phyloP scores from a whole-genome alignment of 35 echinoderm and acorn worm genomes.

The Lytechinus pictus region DNA sequence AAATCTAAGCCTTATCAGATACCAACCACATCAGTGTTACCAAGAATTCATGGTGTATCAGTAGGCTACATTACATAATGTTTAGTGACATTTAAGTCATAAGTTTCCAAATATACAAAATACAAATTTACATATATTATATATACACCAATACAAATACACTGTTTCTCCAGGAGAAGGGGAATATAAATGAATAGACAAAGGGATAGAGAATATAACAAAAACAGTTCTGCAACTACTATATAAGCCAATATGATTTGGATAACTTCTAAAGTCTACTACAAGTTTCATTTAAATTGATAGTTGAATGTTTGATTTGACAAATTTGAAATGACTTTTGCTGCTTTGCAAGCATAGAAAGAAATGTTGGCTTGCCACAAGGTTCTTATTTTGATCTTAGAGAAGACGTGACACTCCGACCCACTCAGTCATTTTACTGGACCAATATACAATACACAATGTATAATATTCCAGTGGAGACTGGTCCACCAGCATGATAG shows the following conservation, averaged over 20 bases:
- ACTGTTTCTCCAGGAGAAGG: not conserved
- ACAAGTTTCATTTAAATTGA: not conserved
- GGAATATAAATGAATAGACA: not conserved
- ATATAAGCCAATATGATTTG: not conserved
- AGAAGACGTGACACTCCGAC: too few relatives aligned
- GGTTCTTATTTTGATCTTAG: too few relatives aligned
- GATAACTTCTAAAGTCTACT: not conserved
- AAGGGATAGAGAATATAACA: not conserved
- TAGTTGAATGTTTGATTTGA: too few relatives aligned
- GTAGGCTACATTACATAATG: not conserved
- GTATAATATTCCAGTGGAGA: too few relatives aligned
- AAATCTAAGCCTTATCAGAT: not conserved
- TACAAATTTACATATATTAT: not conserved
- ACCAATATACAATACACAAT: too few relatives aligned
- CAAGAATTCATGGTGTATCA: too few relatives aligned
- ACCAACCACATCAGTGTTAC: too few relatives aligned
- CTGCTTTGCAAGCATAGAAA: too few relatives aligned
- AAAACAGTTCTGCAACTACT: not conserved
- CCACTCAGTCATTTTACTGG: too few relatives aligned
- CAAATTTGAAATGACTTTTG: too few relatives aligned
- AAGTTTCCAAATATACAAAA: not conserved
- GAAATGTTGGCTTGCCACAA: too few relatives aligned
- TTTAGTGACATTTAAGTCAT: not conserved
- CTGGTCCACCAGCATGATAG: too few relatives aligned
- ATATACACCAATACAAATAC: not conserved